Evolutionary conservation across 2,113 vertebrate genomes (phyloP).

Genomic region (Sarotherodon lohbergeri): DNA sequence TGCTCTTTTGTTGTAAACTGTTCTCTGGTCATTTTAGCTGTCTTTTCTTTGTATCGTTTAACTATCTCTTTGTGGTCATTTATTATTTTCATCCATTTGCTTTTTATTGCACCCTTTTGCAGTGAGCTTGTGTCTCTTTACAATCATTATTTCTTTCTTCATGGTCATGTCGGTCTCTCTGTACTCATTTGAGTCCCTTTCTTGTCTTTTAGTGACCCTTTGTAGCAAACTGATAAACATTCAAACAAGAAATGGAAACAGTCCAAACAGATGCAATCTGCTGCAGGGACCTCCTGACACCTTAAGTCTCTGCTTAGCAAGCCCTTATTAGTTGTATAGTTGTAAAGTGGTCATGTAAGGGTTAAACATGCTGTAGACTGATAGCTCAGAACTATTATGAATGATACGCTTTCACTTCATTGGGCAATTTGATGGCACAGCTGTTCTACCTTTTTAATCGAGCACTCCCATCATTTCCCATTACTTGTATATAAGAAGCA

Average conservation of each 20-base stretch:
- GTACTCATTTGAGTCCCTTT: not conserved
- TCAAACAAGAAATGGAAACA: rapidly evolving
- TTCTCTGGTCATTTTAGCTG: rapidly evolving
- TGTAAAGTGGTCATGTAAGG: not conserved
- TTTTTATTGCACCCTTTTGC: not conserved
- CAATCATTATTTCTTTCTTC: not conserved
- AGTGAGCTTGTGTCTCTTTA: not conserved
- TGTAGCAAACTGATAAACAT: not conserved
- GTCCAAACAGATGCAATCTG: not conserved
- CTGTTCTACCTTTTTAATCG: not conserved
- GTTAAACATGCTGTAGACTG: not conserved
- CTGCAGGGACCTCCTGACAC: not conserved
- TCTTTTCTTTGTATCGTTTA: rapidly evolving
- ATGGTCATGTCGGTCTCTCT: not conserved
- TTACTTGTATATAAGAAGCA: not conserved
- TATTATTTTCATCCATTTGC: not conserved
- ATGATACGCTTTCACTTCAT: not conserved
- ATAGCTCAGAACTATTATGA: not conserved
- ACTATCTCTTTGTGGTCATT: not conserved
- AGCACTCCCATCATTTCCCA: not conserved
- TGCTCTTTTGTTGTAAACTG: not conserved
- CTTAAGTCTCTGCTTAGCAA: not conserved
- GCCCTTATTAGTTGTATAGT: not conserved
- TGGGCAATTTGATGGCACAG: not conserved
- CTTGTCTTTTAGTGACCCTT: not conserved